Evolutionary conservation across 2,888 invertebrate species (phyloP), one percentile per base, ranked within the genome.

Genomic region (Spodoptera littoralis): DNA sequence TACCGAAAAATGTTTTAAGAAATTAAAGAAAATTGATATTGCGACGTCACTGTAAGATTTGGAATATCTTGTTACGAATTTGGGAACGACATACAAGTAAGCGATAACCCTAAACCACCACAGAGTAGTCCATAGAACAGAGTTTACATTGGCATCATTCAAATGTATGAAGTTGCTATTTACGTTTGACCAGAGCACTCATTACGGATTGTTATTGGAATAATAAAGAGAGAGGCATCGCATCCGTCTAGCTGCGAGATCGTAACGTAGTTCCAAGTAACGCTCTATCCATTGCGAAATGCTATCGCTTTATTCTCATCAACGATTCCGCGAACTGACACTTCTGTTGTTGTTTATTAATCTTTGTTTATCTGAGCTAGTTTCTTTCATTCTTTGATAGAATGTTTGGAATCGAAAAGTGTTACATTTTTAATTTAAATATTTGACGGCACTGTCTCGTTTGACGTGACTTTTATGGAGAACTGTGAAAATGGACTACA

Each of bases 141-240:
- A 92, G 93, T 94, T 93, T 93, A 94, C 93, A 85, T 91, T 90
- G 89, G 90, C 92, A 92, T 93, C 93, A 93, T 93, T 93, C 93
- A 92, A 91, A 93, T 92, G 92, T 92, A 93, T 92, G 93, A 93
- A 93, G 93, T 91, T 91, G 90, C 92, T 94, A 94, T 94, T 94
- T 94, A 93, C 92, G 93, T 93, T 91, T 92, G 92, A 90, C 90
- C 93, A 92, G 93, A 92, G 93, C 92, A 92, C 94, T 94, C 94
- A 92, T 94, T 92, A 93, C 93, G 86, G 92, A 94, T 94, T 94
- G 94, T 94, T 94, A 94, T 94, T 93, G 92, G 92, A 93, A 94
- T 94, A 94, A 94, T 94, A 94, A 93, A 94, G 93, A 91, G 89
- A 84, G 87, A 87, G 89, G 85, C 85, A 91, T 89, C 83, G 87